A percentile compares a stretch with the other conserved stretches of the same genome.
phyloP scores from a whole-genome alignment of 2,797 vertebrate species.

The Pterois miles region DNA sequence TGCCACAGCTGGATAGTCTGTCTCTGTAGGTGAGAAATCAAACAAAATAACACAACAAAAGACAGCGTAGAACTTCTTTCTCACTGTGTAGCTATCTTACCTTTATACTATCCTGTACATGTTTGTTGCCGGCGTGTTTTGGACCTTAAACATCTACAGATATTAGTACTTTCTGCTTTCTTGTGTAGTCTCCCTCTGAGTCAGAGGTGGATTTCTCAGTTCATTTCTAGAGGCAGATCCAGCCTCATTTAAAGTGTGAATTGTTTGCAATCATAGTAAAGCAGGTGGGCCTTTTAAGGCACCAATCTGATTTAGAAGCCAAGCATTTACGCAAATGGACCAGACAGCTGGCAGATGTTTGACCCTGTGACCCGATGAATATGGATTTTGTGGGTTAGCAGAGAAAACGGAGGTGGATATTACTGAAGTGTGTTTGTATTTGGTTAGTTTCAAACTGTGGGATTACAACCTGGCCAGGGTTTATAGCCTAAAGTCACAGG shows the following conservation, averaged over 20 bases:
- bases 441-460: neutral
- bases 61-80: neutral
- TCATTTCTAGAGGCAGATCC: neutral
- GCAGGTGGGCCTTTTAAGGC: constrained; percentile 30
- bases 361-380: constrained; percentile 14
- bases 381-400: neutral
- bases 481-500: neutral
- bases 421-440: neutral
- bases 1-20: constrained; percentile 10
- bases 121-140: neutral
- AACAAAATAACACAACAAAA: neutral
- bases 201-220: neutral
- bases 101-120: neutral
- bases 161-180: neutral
- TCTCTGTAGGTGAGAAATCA: constrained; percentile 23
- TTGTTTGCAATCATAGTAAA: constrained; percentile 4
- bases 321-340: constrained; percentile 24
- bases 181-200: neutral
- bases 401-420: neutral
- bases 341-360: constrained; percentile 32
- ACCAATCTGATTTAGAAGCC: constrained; percentile 1
- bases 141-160: neutral
- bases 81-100: too few relatives aligned
- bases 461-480: neutral
- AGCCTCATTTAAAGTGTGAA: neutral